Conservation (phyloP, 2,113 vertebrate species). For the Oryzias melastigma region DNA sequence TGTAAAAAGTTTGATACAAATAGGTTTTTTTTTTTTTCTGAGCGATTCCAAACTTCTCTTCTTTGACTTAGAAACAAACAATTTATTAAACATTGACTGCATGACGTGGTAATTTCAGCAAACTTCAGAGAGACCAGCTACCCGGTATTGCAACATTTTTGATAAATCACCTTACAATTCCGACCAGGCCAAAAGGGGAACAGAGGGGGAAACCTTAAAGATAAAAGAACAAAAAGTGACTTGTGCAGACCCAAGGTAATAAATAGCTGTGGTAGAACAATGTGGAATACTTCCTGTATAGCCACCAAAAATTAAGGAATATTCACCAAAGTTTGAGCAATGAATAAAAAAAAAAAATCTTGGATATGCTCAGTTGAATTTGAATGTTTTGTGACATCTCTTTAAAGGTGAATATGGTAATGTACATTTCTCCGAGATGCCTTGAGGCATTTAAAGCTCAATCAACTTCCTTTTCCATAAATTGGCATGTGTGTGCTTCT, state of each 20-base stretch:
- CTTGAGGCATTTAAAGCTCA: conserved; percentile 35
- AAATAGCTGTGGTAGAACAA: not conserved
- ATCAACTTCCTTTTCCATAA: conserved; percentile 30
- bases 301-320: not conserved
- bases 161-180: not conserved
- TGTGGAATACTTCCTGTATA: not conserved
- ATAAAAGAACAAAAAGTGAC: not conserved
- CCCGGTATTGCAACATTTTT: not conserved
- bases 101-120: not conserved
- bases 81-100: not conserved
- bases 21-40: too few relatives aligned
- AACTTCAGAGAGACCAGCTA: not conserved
- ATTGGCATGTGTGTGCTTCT: conserved; percentile 30
- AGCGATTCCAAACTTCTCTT: not conserved
- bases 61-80: not conserved
- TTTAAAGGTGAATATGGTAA: conserved; percentile 61
- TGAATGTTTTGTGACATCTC: conserved; percentile 42
- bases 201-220: not conserved
- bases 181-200: not conserved
- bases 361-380: conserved; percentile 27
- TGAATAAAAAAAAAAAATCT: conserved; percentile 5
- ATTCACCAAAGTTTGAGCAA: not conserved
- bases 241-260: not conserved
- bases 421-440: conserved; percentile 45
- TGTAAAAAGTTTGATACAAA: not conserved